phyloP scores from a whole-genome alignment of 2,888 invertebrate genomes.

The Gortyna flavago region DNA sequence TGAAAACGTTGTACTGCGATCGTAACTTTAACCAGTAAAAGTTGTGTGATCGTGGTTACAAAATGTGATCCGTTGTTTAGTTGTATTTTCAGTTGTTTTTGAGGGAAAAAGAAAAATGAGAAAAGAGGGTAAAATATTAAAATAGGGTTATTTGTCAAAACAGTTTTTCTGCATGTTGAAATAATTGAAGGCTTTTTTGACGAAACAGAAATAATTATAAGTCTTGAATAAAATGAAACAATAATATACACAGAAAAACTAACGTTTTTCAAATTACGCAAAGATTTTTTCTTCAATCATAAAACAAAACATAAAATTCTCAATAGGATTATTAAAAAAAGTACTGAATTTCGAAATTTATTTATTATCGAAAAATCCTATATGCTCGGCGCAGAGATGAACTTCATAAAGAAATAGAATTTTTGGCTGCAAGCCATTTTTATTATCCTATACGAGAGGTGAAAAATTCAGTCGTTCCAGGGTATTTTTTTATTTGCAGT shows the following conservation, averaged over 20 bases:
- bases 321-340: not conserved
- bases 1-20: conserved; percentile 38
- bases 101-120: not conserved
- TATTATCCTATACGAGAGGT: conserved; percentile 41
- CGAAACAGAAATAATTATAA: not conserved
- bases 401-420: conserved; percentile 47
- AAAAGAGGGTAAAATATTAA: not conserved
- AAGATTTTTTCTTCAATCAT: not conserved
- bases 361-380: conserved; percentile 31
- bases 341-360: not conserved
- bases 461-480: conserved; percentile 27
- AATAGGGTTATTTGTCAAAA: no score
- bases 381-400: conserved; percentile 37
- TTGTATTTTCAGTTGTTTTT: conserved; percentile 34
- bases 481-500: conserved; percentile 12
- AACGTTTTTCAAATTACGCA: not conserved
- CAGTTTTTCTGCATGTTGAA: not conserved
- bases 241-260: not conserved
- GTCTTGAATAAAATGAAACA: not conserved
- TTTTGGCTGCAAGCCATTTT: conserved; percentile 56
- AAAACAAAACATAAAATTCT: not conserved
- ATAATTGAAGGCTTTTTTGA: not conserved
- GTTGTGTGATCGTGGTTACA: conserved; percentile 43
- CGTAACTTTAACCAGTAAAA: conserved; percentile 57
- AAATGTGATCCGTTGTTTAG: conserved; percentile 39